Evolutionary conservation across 1,140 invertebrate species (phyloP).

Genomic region (Drosophila rhopaloa): DNA sequence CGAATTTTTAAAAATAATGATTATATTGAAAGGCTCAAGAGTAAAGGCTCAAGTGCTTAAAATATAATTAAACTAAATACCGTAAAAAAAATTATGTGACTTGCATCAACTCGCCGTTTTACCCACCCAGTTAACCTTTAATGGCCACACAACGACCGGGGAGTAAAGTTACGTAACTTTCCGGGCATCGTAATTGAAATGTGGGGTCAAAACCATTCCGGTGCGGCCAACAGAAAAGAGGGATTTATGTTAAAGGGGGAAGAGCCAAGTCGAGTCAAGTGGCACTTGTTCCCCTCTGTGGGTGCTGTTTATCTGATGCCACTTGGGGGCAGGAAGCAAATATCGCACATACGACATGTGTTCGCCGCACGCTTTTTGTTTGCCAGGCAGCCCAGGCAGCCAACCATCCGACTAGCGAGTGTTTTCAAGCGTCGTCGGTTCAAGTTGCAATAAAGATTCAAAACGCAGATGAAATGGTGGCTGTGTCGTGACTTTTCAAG

Average conservation of each 20-base stretch:
- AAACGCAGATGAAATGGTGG: conserved; percentile 61
- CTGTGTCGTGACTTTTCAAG: conserved; percentile 59
- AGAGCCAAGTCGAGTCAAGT: conserved; percentile 52
- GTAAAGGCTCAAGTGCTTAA: too few species aligned
- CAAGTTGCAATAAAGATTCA: conserved; percentile 66
- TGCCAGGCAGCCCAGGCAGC: conserved; percentile 6
- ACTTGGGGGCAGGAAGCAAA: conserved; percentile 57
- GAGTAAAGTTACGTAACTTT: conserved; percentile 24
- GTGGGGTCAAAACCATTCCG: conserved; percentile 57
- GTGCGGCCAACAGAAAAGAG: conserved; percentile 2
- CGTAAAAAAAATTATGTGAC: not conserved
- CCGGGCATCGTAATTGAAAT: conserved; percentile 51
- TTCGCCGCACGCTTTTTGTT: conserved; percentile 17
- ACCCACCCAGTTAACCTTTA: not conserved
- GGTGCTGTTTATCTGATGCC: conserved; percentile 32
- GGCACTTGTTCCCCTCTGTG: conserved; percentile 39
- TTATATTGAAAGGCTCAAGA: too few species aligned
- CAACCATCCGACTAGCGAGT: conserved; percentile 5
- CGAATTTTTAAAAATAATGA: too few species aligned
- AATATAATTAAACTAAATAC: not conserved
- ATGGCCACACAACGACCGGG: conserved; percentile 18
- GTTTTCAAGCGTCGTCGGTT: conserved; percentile 25
- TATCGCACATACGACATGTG: conserved; percentile 62
- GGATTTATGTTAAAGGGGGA: conserved; percentile 14
- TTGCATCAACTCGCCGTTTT: not conserved